Evolutionary conservation across 1,140 invertebrate genomes (phyloP).

Genomic region (Aphis craccivora): DNA sequence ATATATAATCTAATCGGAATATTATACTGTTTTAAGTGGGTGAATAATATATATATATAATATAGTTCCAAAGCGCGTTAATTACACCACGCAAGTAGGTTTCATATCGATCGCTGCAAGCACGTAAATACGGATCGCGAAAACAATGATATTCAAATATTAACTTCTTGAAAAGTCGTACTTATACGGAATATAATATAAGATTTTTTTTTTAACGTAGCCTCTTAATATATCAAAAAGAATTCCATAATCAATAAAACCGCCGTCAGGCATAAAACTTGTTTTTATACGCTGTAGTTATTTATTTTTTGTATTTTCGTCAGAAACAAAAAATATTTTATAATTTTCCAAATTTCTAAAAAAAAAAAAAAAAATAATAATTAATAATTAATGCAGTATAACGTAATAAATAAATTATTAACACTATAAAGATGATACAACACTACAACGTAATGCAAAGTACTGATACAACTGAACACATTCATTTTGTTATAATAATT

Average conservation of each 20-base stretch:
- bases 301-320: neutral
- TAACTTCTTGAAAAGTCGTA: neutral
- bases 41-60: neutral
- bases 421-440: too few species aligned
- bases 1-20: neutral
- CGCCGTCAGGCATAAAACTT: neutral
- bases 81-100: neutral
- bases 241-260: neutral
- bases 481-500: neutral
- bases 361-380: neutral
- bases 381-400: too few species aligned
- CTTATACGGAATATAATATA: neutral
- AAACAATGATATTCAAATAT: neutral
- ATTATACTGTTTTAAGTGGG: neutral
- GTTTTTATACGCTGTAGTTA: neutral
- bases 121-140: neutral
- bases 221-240: neutral
- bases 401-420: too few species aligned
- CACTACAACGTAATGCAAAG: too few species aligned
- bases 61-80: neutral
- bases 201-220: neutral
- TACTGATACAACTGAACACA: too few species aligned
- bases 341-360: neutral
- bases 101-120: neutral
- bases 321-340: neutral